A percentile compares a stretch with the other conserved stretches of the same genome.
phyloP scores from a whole-genome alignment of 2,888 invertebrate species.

The Acholoe squamosa region DNA sequence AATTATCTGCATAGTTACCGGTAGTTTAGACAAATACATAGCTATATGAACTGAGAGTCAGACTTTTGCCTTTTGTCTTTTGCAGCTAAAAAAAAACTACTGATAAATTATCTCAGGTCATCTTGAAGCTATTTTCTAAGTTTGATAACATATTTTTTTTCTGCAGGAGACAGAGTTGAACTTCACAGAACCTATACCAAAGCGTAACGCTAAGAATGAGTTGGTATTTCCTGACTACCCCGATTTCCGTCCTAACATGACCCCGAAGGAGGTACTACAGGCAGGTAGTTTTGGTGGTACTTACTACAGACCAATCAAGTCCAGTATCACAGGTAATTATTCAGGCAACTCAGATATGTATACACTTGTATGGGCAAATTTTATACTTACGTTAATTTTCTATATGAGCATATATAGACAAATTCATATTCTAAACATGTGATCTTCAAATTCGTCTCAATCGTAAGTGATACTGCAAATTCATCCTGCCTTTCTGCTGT shows the following conservation, averaged over 20 bases:
- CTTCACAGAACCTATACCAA: constrained; percentile 72
- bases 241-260: constrained; percentile 76
- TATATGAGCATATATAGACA: too few species aligned
- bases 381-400: too few species aligned
- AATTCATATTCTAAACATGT: too few species aligned
- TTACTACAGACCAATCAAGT: constrained; percentile 77
- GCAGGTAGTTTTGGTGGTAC: constrained; percentile 79
- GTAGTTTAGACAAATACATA: neutral
- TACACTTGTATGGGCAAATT: too few species aligned
- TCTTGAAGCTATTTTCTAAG: neutral
- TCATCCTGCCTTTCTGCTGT: too few species aligned
- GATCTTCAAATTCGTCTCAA: too few species aligned
- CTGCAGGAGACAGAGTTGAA: neutral
- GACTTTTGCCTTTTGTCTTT: too few species aligned
- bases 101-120: too few species aligned
- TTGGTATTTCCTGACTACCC: constrained; percentile 74
- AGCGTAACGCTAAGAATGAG: constrained; percentile 73
- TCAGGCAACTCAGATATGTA: neutral
- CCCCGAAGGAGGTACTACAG: constrained; percentile 76
- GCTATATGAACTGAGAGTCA: neutral
- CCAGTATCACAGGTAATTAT: constrained; percentile 74
- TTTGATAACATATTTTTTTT: neutral
- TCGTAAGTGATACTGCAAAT: too few species aligned
- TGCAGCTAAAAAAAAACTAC: too few species aligned
- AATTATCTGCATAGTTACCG: neutral